These are phyloP conservation scores for Etheostoma cragini DNA, from an alignment of 2,113 vertebrate genomes.

Conservation along the genomic window DNA sequence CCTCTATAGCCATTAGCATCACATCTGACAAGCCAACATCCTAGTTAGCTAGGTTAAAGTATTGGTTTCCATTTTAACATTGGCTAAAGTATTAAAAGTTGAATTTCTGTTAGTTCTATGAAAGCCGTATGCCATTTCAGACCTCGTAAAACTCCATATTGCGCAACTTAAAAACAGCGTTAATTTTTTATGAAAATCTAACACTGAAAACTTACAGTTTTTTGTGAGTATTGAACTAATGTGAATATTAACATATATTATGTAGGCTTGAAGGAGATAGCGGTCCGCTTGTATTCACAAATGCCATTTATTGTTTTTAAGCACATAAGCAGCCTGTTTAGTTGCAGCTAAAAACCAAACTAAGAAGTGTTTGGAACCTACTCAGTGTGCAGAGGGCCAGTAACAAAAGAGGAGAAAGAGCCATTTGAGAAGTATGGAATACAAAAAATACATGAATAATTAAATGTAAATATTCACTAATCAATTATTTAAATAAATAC, in stretches of 20 bases:
- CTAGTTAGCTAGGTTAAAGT: background rate
- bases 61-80: background rate
- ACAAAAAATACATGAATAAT: no score
- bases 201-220: background rate
- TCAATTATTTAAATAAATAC: no score
- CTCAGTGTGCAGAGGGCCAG: background rate
- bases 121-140: background rate
- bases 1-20: background rate
- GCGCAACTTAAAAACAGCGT: background rate
- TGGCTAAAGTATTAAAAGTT: no score
- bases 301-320: background rate
- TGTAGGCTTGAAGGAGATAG: background rate
- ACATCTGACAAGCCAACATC: background rate
- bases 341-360: background rate
- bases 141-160: background rate
- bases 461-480: no score
- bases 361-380: background rate
- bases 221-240: no score
- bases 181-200: background rate
- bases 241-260: background rate
- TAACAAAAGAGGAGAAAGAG: background rate
- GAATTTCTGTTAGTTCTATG: background rate
- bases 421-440: background rate
- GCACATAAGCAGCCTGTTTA: no score
- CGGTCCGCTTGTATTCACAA: background rate